Evolutionary conservation across 53 echinoderm and acorn worm genomes (phyloP), one percentile per base, ranked within the genome.

Genomic region (Arbacia lixula): DNA sequence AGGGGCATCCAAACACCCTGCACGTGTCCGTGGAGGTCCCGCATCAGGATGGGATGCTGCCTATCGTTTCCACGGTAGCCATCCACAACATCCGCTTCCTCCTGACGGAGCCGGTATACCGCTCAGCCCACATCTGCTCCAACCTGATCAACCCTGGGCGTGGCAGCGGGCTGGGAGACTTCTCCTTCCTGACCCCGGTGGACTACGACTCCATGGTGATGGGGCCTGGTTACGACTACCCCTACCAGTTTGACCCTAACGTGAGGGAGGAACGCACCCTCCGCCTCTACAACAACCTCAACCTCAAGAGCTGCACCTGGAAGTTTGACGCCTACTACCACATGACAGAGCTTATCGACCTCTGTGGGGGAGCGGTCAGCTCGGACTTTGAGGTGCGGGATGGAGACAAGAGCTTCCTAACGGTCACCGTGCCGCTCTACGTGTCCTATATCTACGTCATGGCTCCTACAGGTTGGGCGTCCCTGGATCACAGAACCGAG

Each of bases 261-360:
- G 85, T 99, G 11, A 84, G 99, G 10, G 92, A 95, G 34, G 90
- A 92, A 81, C 88, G 83, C 42, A 84, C 93, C 1, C 89, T 99
- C 12, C 72, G 81, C 17, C 88, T 99, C n/a, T 99, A 99, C 73
- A 88, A 89, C 31, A 92, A 99, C 56, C 85, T 99, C 6, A 95
- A 99, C 76, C 92, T 99, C 41, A 99, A 99, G 87, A 99, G 94
- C 54, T 99, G 99, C 52, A 99, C 99, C 10, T 99, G 99, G 99
- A 87, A 85, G 21, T 99, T 99, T 77, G 99, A 99, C 66, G 92
- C 99, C 0, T 91, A 94, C 83, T 99, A 99, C 66, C 99, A 95
- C 95, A 99, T 99, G 99, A 99, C 99, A 19, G 99, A 99, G 68
- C 60, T 99, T 33, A 95, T 99, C 20, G 99, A 99, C 72, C 86